Base-by-base conservation (phyloP, 2,113 vertebrate genomes). In the Cottus gobio region DNA sequence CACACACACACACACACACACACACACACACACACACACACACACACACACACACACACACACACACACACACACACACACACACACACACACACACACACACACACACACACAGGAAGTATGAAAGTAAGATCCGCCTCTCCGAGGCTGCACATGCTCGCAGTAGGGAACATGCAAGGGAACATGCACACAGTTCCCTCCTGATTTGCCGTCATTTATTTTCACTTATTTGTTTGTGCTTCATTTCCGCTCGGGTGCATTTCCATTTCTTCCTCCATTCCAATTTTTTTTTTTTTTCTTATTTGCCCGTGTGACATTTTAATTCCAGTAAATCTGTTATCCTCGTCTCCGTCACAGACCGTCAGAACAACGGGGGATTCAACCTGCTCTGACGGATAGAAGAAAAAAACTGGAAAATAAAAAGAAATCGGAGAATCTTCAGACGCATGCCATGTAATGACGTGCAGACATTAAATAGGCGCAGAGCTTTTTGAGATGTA, bases 261-360 rank as follows among this genome's bases (percentile, higher is more conserved):
- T 64, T 75, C 16, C 24, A 34, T 71, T 69, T 44, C 44, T 72
- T 44, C 0, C 36, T 13, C 24, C 15, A 0, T 78, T 75, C 42
- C 31, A 54, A 22, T 44, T 1, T 39, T 2, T 39, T 4, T 39
- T 1, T 16, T 7, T 24, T 39, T 60, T 24, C 39, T 22, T 42
- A 39, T 66, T 74, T 69, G 15, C 54, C 56, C 67, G 22, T 3
- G 52, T 82, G 82, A 85, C 71, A 75, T 85, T 83, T 85, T 63
- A 34, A 80, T 71, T 61, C 37, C 9, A 79, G 79, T 26, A 77
- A 68, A 86, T 71, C 18, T 5, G 60, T 66, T 48, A 2, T 52
- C 48, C 42, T 39, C 1, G 73, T 56, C 34, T 54, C 42, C 37
- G 22, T 67, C 73, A 63, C 54, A 28, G 46, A 39, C n/a, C 5